Percentiles rank a stretch among this genome's conserved stretches.
Conservation (phyloP, 2,888 invertebrate genomes). For the Morpho deidamia region DNA sequence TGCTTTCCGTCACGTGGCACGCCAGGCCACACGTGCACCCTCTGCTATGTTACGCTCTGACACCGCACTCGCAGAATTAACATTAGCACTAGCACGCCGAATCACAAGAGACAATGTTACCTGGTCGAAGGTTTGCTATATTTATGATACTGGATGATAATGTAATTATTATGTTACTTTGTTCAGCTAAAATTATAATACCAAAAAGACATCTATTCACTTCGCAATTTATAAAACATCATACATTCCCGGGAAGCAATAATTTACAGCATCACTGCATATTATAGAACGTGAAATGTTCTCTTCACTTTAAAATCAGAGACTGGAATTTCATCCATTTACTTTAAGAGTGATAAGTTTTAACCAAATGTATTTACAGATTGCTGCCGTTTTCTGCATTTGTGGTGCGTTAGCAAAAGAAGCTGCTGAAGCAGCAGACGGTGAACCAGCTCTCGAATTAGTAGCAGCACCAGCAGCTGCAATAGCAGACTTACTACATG, state of each 20-base stretch:
- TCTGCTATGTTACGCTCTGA: slow-evolving; percentile 79
- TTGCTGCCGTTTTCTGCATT: slow-evolving; percentile 87
- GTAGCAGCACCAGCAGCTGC: slow-evolving; percentile 82
- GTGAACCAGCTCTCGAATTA: slow-evolving; percentile 78
- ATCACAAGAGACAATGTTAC: slow-evolving; percentile 85
- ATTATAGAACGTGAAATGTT: too few relatives aligned
- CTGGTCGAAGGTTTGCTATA: slow-evolving; percentile 83
- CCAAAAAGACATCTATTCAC: too few relatives aligned
- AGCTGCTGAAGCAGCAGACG: slow-evolving; percentile 77
- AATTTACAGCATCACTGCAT: too few relatives aligned
- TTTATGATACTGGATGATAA: too few relatives aligned
- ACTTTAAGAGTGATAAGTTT: too few relatives aligned
- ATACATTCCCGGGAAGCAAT: too few relatives aligned
- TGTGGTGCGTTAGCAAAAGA: slow-evolving; percentile 91
- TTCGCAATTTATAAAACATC: too few relatives aligned
- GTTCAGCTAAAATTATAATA: too few relatives aligned
- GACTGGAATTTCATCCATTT: too few relatives aligned
- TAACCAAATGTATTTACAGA: slow-evolving; percentile 37
- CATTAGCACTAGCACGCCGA: slow-evolving; percentile 84
- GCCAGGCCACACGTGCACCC: slow-evolving; percentile 83
- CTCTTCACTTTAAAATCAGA: too few relatives aligned
- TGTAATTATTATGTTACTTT: too few relatives aligned
- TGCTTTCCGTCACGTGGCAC: slow-evolving; percentile 83
- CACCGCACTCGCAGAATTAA: slow-evolving; percentile 79
- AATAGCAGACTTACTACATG: slow-evolving; percentile 86